Evolutionary conservation across 2,113 vertebrate genomes (phyloP).

Genomic region (Connochaetes taurinus): DNA sequence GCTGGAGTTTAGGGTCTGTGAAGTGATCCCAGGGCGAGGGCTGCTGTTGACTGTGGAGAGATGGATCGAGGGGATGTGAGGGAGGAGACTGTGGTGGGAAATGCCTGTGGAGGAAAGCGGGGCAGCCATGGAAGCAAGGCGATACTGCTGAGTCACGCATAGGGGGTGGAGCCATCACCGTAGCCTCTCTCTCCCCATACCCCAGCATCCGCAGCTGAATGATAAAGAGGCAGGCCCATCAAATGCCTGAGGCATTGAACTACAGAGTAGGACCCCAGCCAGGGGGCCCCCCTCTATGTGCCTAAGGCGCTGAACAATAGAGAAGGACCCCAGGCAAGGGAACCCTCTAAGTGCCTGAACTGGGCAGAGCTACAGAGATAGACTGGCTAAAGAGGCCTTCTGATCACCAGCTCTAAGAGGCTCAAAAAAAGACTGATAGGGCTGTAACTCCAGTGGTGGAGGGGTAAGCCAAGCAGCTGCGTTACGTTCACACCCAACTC

Average conservation of each 20-base stretch:
- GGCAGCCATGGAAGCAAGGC: neutral
- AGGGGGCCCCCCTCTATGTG: neutral
- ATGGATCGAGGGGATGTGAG: neutral
- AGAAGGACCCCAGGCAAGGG: neutral
- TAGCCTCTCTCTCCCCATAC: neutral
- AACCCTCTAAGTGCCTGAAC: neutral
- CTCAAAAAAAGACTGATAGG: neutral
- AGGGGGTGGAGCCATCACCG: neutral
- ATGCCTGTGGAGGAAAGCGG: neutral
- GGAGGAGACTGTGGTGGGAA: neutral
- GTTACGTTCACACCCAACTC: neutral
- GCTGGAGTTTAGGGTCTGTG: neutral
- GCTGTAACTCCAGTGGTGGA: neutral
- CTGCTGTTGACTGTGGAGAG: neutral
- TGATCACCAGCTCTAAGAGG: neutral
- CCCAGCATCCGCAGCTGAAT: fast-evolving
- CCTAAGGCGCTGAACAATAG: neutral
- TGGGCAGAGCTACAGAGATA: neutral
- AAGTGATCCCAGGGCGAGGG: neutral
- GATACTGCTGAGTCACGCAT: neutral
- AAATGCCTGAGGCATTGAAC: neutral
- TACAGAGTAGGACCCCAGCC: neutral
- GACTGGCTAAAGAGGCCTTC: neutral
- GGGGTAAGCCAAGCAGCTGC: neutral
- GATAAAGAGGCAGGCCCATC: neutral